Conservation (phyloP, 1,140 invertebrate genomes). For the Aphis gossypii region DNA sequence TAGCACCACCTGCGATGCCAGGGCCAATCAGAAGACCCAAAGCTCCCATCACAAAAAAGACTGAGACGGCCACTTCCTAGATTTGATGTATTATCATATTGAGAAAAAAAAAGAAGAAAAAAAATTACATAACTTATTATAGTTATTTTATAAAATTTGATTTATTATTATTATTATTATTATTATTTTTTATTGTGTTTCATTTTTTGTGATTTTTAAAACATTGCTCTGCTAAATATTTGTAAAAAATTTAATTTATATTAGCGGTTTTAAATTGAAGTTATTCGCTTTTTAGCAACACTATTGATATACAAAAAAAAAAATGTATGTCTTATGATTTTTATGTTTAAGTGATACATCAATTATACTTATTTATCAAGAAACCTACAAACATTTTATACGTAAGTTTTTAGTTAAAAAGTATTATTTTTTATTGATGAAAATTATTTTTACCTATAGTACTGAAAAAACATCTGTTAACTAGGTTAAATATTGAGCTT, state of each 20-base stretch:
- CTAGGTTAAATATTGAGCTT: constrained; percentile 47
- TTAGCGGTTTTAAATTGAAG: constrained; percentile 26
- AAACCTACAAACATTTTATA: constrained; percentile 36
- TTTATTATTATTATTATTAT: constrained; percentile 48
- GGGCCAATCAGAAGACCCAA: constrained; percentile 54
- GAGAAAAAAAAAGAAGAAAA: neutral
- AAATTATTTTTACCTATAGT: constrained; percentile 37
- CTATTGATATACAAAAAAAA: constrained; percentile 12
- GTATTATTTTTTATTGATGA: constrained; percentile 46
- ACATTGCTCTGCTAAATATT: constrained; percentile 44
- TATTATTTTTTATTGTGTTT: constrained; percentile 42
- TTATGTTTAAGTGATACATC: constrained; percentile 53
- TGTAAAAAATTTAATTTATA: constrained; percentile 35
- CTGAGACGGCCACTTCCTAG: constrained; percentile 57
- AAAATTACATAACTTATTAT: constrained; percentile 34
- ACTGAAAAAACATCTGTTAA: constrained; percentile 19
- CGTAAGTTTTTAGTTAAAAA: constrained; percentile 34
- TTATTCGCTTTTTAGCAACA: constrained; percentile 39
- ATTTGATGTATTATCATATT: constrained; percentile 29
- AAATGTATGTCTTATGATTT: constrained; percentile 51
- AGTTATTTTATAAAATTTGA: constrained; percentile 51
- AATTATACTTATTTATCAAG: constrained; percentile 53
- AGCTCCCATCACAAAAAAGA: constrained; percentile 49
- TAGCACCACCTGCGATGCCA: constrained; percentile 21
- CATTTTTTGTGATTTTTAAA: constrained; percentile 55